Evolutionary conservation across 2,797 vertebrate genomes (phyloP), one percentile per base, ranked within the genome.

Genomic region (Alcedo atthis): DNA sequence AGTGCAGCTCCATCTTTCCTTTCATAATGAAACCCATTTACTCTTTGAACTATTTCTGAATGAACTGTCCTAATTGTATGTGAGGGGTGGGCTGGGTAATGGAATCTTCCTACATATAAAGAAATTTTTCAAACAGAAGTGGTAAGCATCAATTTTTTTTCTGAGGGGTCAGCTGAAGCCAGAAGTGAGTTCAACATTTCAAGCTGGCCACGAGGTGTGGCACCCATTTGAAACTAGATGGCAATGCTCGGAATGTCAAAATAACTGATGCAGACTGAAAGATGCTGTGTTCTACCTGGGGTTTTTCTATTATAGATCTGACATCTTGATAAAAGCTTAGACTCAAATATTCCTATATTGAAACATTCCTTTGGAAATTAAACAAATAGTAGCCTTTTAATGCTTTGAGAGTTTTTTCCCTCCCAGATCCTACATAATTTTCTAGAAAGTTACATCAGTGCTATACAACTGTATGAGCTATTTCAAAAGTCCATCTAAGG

Each of bases 201-300:
- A 20, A 33, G 85, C 55, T 70, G 85, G 69, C 73, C 91, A 85
- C 53, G 67, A 94, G 80, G 85, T 70, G 89, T 81, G 87, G 89
- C 63, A 64, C 30, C 43, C 64, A 7, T 86, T 61, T 64, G 30
- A 61, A 90, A 84, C 15, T 14, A 33, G 61, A 86, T 74, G 90
- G 61, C 80, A 81, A 63, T 51, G 87, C 70, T 61, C 88, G 92
- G 91, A 91, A 95, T 90, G 77, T 49, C 61, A 64, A 84, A 92
- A 62, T 57, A 70, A 76, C 63, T 76, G 77, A 77, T 1, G 6
- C 57, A 93, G 67, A 63, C 48, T 26, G 24, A 32, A 54, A 26
- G 75, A 77, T 6, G 1, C n/a, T 81, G 18, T 32, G 53, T 62
- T 81, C 55, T 75, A 86, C 85, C 91, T 88, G 89, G n/a, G 20